A percentile compares a stretch with the other conserved stretches of the same genome.
phyloP scores from a whole-genome alignment of 2,113 vertebrate species.

The Poicephalus gulielmi region DNA sequence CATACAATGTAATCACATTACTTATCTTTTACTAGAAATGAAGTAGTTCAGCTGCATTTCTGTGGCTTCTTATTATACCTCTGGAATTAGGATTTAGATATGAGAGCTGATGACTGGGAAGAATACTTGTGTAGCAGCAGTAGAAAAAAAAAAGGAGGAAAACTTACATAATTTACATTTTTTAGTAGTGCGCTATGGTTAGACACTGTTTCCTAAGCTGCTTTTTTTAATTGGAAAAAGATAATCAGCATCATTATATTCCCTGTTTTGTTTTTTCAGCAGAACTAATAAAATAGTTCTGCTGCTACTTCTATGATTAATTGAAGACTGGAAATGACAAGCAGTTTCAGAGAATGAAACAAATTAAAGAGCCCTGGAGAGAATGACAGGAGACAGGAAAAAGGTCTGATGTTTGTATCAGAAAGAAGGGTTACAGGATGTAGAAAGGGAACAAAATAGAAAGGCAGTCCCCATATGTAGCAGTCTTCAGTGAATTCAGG shows the following conservation, averaged over 20 bases:
- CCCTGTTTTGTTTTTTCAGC: background rate
- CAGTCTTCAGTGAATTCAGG: background rate
- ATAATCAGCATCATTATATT: background rate
- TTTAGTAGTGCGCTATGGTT: background rate
- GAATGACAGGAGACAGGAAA: background rate
- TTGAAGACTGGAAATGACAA: background rate
- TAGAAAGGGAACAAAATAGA: background rate
- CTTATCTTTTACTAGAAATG: background rate
- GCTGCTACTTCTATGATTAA: background rate
- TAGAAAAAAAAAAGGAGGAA: background rate
- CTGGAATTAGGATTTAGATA: background rate
- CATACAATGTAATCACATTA: background rate
- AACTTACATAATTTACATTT: slow-evolving; percentile 26
- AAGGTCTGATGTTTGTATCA: background rate
- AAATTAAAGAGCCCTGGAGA: background rate
- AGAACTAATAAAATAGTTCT: background rate
- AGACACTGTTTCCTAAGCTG: background rate
- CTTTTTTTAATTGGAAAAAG: slow-evolving; percentile 49
- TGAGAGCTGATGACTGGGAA: background rate
- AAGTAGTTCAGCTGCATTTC: background rate
- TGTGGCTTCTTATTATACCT: background rate
- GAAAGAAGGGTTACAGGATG: background rate
- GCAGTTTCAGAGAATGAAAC: background rate
- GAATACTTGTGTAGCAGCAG: background rate
- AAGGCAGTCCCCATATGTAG: background rate